Percentiles rank a stretch among this genome's conserved stretches.
Conservation (phyloP, 2,888 invertebrate species). For the Ennomos erosarius region DNA sequence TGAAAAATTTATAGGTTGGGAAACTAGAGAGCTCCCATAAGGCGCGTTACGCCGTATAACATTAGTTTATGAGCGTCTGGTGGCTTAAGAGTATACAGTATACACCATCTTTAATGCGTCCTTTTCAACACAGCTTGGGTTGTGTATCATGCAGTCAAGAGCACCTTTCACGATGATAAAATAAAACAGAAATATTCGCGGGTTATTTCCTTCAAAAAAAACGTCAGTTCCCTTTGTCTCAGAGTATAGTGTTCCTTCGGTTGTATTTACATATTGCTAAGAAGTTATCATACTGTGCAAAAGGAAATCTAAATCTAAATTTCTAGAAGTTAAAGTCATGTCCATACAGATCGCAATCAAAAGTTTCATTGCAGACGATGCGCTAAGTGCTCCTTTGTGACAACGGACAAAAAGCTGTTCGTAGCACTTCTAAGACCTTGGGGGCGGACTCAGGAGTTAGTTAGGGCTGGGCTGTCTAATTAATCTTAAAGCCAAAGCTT, state of each 20-base stretch:
- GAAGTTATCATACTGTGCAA: too few species aligned
- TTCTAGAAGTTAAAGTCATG: slow-evolving; percentile 16
- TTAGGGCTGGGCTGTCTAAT: slow-evolving; percentile 15
- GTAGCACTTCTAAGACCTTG: slow-evolving; percentile 23
- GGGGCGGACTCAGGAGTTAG: slow-evolving; percentile 17
- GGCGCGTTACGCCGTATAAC: slow-evolving; percentile 74
- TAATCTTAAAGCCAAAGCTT: slow-evolving; percentile 12
- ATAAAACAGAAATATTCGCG: too few species aligned
- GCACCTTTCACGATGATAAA: too few species aligned
- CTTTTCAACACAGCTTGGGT: slow-evolving; percentile 12
- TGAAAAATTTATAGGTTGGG: slow-evolving; percentile 77
- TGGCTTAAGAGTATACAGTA: slow-evolving; percentile 19
- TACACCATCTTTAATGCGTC: slow-evolving; percentile 32
- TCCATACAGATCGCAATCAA: slow-evolving; percentile 35
- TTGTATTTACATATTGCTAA: too few species aligned
- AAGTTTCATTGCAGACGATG: slow-evolving; percentile 25
- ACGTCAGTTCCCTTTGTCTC: too few species aligned
- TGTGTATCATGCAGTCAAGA: not conserved
- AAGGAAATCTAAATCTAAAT: not conserved
- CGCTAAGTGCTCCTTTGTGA: slow-evolving; percentile 29
- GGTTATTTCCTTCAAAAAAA: too few species aligned
- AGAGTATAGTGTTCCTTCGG: too few species aligned
- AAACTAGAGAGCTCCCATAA: slow-evolving; percentile 58
- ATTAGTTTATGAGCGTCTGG: slow-evolving; percentile 69
- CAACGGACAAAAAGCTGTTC: slow-evolving; percentile 23